Conservation (phyloP, 1,140 invertebrate species). For the Drosophila setifemur region DNA sequence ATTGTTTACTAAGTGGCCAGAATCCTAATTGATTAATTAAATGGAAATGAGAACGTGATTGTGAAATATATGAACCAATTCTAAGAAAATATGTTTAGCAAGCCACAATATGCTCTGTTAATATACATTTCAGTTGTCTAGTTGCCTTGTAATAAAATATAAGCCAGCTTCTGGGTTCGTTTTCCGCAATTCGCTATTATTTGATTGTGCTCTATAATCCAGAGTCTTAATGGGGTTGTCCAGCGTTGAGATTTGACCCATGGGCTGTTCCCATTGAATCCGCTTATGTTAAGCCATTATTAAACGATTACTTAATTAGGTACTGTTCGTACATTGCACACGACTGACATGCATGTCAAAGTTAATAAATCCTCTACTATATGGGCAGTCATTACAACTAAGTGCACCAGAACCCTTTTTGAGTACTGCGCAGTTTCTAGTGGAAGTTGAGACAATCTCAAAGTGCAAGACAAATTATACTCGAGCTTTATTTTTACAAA, state of each 20-base stretch:
- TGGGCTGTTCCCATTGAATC: not conserved
- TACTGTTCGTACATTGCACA: constrained; percentile 8
- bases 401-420: not conserved
- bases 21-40: no score
- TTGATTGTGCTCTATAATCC: not conserved
- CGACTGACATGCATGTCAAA: constrained; percentile 36
- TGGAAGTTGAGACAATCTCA: constrained; percentile 4
- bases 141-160: no score
- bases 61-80: no score
- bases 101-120: no score
- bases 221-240: not conserved
- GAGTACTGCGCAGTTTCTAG: constrained; percentile 20
- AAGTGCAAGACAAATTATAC: constrained; percentile 10
- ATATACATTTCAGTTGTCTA: no score
- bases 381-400: not conserved
- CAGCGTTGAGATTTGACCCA: not conserved
- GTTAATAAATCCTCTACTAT: constrained; percentile 41
- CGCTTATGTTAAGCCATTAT: not conserved
- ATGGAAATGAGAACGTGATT: no score
- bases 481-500: not conserved
- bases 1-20: no score
- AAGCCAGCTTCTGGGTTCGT: not conserved
- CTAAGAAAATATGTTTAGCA: no score
- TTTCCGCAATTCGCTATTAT: not conserved
- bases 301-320: constrained; percentile 16